These are phyloP conservation scores for Carapus acus DNA, from an alignment of 2,797 vertebrate species.

Conservation along the genomic window DNA sequence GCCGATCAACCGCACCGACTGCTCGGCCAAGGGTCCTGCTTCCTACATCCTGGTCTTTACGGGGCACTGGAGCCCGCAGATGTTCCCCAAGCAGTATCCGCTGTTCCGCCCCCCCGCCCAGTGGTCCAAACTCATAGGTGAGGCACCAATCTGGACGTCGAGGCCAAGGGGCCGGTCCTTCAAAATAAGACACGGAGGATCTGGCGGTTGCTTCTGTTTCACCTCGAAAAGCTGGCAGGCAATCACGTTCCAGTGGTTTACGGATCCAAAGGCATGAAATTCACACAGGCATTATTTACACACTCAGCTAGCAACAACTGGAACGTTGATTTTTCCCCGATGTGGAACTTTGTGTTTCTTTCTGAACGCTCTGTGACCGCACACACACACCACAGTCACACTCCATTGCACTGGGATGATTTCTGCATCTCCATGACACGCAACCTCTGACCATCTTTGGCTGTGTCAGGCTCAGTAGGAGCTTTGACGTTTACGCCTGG, in stretches of 20 bases:
- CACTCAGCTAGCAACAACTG: too few species aligned
- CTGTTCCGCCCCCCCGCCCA: conserved; percentile 78
- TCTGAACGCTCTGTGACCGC: too few species aligned
- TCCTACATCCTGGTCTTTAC: conserved; percentile 80
- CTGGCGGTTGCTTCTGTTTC: background rate
- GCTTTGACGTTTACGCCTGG: too few species aligned
- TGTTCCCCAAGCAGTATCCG: conserved; percentile 81
- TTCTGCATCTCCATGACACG: too few species aligned
- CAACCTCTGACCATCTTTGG: too few species aligned
- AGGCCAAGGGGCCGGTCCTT: background rate
- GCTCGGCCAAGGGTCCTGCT: conserved; percentile 70
- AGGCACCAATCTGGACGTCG: conserved; percentile 29
- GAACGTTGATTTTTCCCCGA: too few species aligned
- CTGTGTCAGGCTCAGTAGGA: too few species aligned
- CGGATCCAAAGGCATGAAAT: background rate
- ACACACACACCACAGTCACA: too few species aligned
- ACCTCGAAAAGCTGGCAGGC: background rate
- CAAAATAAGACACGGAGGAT: too few species aligned
- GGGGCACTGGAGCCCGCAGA: conserved; percentile 76
- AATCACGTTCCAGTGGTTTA: background rate
- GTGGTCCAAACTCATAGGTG: conserved; percentile 82
- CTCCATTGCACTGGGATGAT: too few species aligned
- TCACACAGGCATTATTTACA: background rate
- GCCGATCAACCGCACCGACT: conserved; percentile 61
- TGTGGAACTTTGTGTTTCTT: too few species aligned